Evolutionary conservation across 2,888 invertebrate genomes (phyloP).

Genomic region (Leucophora obtusa): DNA sequence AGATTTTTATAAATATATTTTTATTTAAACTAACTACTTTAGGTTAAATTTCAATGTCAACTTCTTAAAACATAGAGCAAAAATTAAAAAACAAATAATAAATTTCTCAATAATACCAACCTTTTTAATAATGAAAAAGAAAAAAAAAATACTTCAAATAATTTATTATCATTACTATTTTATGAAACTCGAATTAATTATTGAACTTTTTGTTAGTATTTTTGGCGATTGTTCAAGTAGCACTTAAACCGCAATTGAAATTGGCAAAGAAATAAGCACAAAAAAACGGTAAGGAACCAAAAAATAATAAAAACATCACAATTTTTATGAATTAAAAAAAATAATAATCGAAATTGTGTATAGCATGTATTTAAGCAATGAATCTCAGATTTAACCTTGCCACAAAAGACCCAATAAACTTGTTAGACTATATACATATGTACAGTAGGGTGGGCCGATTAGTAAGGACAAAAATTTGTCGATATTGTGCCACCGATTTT

Average conservation of each 20-base stretch:
- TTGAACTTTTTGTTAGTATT: slow-evolving; percentile 9
- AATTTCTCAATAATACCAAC: slow-evolving; percentile 32
- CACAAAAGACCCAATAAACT: slow-evolving; percentile 52
- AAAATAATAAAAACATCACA: slow-evolving; percentile 8
- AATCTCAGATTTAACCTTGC: slow-evolving; percentile 49
- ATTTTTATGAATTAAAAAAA: slow-evolving; percentile 7
- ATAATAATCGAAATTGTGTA: background rate
- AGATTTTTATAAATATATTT: background rate
- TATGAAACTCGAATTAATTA: slow-evolving; percentile 34
- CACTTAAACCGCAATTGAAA: slow-evolving; percentile 37
- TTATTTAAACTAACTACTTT: slow-evolving; percentile 17
- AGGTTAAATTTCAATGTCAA: slow-evolving; percentile 53
- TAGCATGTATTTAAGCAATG: slow-evolving; percentile 1
- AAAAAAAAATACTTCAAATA: slow-evolving; percentile 9
- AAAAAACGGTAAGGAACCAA: slow-evolving; percentile 26
- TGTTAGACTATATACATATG: no score
- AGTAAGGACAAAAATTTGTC: no score
- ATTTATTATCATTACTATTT: slow-evolving; percentile 44
- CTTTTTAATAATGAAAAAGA: slow-evolving; percentile 26
- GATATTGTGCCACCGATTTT: no score
- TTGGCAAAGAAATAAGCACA: slow-evolving; percentile 20
- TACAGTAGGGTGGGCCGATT: no score
- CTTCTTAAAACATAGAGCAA: slow-evolving; percentile 7
- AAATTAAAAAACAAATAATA: background rate
- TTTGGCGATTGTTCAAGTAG: slow-evolving; percentile 39